Evolutionary conservation across 1,140 invertebrate species (phyloP).

Genomic region (Laodelphax striatellus): DNA sequence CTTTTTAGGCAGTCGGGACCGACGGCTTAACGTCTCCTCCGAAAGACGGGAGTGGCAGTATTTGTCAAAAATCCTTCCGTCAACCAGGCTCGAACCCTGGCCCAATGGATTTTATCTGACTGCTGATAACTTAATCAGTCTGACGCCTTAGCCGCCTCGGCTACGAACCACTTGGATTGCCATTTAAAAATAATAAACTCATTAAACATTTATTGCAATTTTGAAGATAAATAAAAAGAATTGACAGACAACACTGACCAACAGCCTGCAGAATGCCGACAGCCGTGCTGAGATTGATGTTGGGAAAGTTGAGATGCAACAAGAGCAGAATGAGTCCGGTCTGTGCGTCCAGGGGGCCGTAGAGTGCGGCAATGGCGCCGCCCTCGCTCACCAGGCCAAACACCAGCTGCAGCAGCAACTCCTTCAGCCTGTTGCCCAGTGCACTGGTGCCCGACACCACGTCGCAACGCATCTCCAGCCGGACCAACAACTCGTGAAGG

Average conservation of each 20-base stretch:
- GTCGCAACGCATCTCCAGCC: conserved; percentile 57
- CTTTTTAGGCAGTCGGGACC: no score
- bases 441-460: conserved; percentile 41
- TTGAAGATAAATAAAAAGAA: no score
- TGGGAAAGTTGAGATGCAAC: conserved; percentile 49
- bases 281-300: conserved; percentile 55
- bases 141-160: no score
- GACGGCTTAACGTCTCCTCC: no score
- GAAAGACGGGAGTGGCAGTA: no score
- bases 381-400: conserved; percentile 55
- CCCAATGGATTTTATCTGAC: no score
- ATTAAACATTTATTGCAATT: no score
- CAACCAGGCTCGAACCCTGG: no score
- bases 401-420: conserved; percentile 54
- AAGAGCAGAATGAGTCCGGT: conserved; percentile 57
- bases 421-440: conserved; percentile 50
- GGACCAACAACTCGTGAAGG: conserved; percentile 56
- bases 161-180: no score
- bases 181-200: no score
- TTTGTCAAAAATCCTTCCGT: no score
- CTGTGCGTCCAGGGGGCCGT: conserved; percentile 74
- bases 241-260: conserved; percentile 30
- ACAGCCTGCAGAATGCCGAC: conserved; percentile 64
- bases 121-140: no score
- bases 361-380: conserved; percentile 53